Conservation (phyloP, 2,797 vertebrate genomes). For the Hoplostethus atlanticus region DNA sequence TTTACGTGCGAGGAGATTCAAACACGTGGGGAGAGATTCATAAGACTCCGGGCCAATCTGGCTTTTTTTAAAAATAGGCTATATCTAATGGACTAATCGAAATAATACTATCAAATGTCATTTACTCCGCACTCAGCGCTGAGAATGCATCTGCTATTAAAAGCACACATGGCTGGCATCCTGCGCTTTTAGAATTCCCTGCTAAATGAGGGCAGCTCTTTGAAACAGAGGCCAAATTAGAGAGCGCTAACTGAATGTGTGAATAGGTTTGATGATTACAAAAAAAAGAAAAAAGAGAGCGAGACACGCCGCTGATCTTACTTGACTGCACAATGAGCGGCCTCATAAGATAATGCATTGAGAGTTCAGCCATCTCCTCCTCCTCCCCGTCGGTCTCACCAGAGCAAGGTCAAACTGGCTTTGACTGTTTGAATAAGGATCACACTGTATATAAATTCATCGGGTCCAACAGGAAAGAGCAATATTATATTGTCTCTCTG, state of each 20-base stretch:
- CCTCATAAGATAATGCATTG: conserved; percentile 4
- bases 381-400: not conserved
- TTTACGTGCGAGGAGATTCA: conserved; percentile 26
- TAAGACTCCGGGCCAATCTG: conserved; percentile 12
- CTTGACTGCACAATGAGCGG: conserved; percentile 2
- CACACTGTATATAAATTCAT: conserved; percentile 18
- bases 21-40: conserved; percentile 4
- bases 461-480: conserved; percentile 5
- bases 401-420: conserved; percentile 26
- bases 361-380: not conserved
- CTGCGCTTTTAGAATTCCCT: not conserved
- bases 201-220: conserved; percentile 7
- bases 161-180: not conserved
- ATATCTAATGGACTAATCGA: conserved; percentile 5
- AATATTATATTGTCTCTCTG: conserved; percentile 12
- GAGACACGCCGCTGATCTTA: conserved; percentile 3
- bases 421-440: conserved; percentile 19
- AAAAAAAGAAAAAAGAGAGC: not conserved
- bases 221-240: conserved; percentile 31
- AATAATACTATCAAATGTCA: conserved; percentile 29
- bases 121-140: conserved; percentile 12
- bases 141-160: conserved; percentile 15
- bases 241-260: conserved; percentile 2
- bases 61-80: conserved; percentile 1
- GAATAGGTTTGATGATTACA: conserved; percentile 14